A percentile compares a stretch with the other conserved stretches of the same genome.
Conservation (phyloP, 1,140 invertebrate species). For the Campoletis sonorensis region DNA sequence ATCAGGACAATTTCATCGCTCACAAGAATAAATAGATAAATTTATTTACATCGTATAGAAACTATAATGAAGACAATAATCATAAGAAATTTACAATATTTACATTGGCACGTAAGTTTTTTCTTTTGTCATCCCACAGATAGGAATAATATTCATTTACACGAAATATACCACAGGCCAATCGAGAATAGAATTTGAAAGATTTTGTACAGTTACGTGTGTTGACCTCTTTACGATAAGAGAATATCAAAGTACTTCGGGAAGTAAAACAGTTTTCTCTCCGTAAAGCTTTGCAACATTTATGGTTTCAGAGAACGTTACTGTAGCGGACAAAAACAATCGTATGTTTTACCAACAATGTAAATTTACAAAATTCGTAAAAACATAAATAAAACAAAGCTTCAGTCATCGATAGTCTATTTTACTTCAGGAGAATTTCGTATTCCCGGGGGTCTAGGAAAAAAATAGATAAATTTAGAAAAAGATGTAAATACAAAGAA, state of each 20-base stretch:
- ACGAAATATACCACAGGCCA: conserved; percentile 36
- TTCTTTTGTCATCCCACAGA: conserved; percentile 12
- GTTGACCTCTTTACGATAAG: background rate
- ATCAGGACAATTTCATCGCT: too few species aligned
- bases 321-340: too few species aligned
- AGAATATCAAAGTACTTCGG: background rate
- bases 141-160: conserved; percentile 39
- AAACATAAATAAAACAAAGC: too few species aligned
- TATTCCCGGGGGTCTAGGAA: too few species aligned
- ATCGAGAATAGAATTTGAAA: conserved; percentile 24
- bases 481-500: conserved; percentile 28
- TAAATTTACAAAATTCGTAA: too few species aligned
- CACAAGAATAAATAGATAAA: background rate
- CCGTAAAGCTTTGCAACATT: too few species aligned
- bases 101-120: conserved; percentile 46
- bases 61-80: conserved; percentile 51
- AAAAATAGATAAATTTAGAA: conserved; percentile 36
- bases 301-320: too few species aligned
- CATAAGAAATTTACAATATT: conserved; percentile 48
- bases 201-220: conserved; percentile 24
- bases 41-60: conserved; percentile 14
- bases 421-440: too few species aligned
- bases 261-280: background rate
- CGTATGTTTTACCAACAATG: too few species aligned
- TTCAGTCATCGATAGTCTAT: too few species aligned